phyloP scores from a whole-genome alignment of 2,797 vertebrate genomes.

The Alosa sapidissima region DNA sequence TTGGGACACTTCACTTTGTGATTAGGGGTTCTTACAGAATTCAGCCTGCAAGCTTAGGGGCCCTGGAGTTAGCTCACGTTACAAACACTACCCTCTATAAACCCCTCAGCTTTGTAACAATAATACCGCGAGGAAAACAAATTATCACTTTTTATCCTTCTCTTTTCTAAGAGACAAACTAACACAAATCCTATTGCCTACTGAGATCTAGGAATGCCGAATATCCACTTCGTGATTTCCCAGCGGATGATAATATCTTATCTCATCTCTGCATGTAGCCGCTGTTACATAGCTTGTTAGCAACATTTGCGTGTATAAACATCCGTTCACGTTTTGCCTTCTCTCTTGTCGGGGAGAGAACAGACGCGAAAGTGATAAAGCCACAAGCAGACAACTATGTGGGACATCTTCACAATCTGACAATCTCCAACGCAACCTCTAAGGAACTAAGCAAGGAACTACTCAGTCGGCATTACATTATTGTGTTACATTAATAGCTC shows the following conservation, averaged over 20 bases:
- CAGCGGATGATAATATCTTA: slow-evolving; percentile 7
- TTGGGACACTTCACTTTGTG: neutral
- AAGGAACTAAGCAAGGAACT: neutral
- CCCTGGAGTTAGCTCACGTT: neutral
- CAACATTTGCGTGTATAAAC: neutral
- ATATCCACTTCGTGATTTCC: slow-evolving; percentile 5
- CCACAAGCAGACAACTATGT: neutral
- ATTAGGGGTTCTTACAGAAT: neutral
- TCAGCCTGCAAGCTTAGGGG: neutral
- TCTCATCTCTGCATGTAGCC: neutral
- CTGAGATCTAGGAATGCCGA: neutral
- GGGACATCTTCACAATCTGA: neutral
- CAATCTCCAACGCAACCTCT: neutral
- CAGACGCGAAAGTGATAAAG: neutral
- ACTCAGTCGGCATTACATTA: neutral
- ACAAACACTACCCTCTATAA: neutral
- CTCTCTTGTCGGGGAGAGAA: neutral
- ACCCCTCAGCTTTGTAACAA: slow-evolving; percentile 7
- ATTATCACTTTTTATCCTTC: neutral
- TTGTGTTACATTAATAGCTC: neutral
- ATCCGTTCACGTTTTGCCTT: slow-evolving; percentile 1
- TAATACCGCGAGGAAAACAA: neutral
- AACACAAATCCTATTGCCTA: neutral
- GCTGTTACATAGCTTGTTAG: slow-evolving; percentile 10
- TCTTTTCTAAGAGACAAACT: neutral